A percentile compares a stretch with the other conserved stretches of the same genome.
These are phyloP conservation scores for Trissonchulus latispiculum DNA, from an alignment of 2,888 invertebrate species.

Conservation along the genomic window DNA sequence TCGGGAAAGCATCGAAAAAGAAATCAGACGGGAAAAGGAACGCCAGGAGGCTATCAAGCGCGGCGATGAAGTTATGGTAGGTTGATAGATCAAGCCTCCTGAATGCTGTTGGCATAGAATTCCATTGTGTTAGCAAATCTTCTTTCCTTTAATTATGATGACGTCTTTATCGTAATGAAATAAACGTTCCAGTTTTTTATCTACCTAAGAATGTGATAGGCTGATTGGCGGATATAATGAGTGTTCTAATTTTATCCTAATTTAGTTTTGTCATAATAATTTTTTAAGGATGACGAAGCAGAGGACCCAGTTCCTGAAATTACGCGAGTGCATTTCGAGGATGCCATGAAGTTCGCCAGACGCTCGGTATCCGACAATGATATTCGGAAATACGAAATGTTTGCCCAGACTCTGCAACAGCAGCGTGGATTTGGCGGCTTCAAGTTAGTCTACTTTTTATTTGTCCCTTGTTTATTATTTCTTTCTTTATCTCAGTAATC, in stretches of 20 bases:
- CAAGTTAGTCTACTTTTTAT: slow-evolving; percentile 12
- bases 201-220: too few species aligned
- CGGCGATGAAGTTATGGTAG: slow-evolving; percentile 53
- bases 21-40: slow-evolving; percentile 78
- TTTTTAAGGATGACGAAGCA: slow-evolving; percentile 53
- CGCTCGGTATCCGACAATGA: slow-evolving; percentile 98
- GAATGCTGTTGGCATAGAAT: too few species aligned
- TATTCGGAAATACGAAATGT: slow-evolving; percentile 99
- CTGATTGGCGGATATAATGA: too few species aligned
- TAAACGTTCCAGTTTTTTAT: too few species aligned
- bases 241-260: too few species aligned
- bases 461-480: too few species aligned
- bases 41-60: slow-evolving; percentile 57
- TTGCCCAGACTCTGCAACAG: slow-evolving; percentile 98
- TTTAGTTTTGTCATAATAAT: too few species aligned
- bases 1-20: slow-evolving; percentile 90
- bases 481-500: too few species aligned
- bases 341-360: slow-evolving; percentile 49
- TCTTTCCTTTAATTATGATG: too few species aligned
- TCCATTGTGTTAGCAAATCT: too few species aligned
- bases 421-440: slow-evolving; percentile 81
- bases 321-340: slow-evolving; percentile 92
- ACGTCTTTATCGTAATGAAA: too few species aligned
- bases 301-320: slow-evolving; percentile 99
- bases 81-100: too few species aligned